Base-by-base conservation (phyloP, 2,113 vertebrate genomes). In the Blennius ocellaris region DNA sequence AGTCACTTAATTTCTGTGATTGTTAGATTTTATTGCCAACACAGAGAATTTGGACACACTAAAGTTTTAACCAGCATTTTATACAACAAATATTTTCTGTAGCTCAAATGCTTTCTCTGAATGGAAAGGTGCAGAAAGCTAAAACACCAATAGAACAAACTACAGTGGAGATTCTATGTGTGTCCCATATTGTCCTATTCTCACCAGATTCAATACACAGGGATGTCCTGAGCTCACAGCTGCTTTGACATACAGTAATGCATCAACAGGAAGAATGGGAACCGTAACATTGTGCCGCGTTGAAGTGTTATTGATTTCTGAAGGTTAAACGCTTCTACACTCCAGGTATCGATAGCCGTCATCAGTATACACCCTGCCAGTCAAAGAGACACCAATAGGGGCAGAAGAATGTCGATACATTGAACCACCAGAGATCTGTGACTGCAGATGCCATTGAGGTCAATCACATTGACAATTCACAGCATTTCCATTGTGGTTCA, bases 221-320 rank as follows among this genome's bases (percentile, higher is more conserved):
- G 39, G 52, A 64, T 60, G 39, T 59, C 38, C 65, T 58, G 14
- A 16, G 50, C 16, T 59, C 59, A 65, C 47, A 6, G 50, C 14
- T 53, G 12, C 16, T 61, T 58, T 65, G 48, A 73, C 70, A 68
- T 60, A 69, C 21, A 30, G 21, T 30, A 30, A 52, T 49, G 51
- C 52, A 30, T 57, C 57, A 40, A 7, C 17, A 38, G 17, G 44
- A 67, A 45, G 38, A 70, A 66, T 49, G 14, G 11, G 53, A 45
- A 6, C 39, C 47, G 51, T 58, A 68, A 73, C 62, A 44, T 45
- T 68, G 53, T n/a, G 39, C 45, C 39, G 39, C 39, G 41, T 41
- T 80, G 15, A 71, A 66, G 36, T 11, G n/a, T 14, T 59, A 85
- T 79, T 65, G 83, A 83, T 84, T 80, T 63, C n/a, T 47, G 36